Evolutionary conservation across 2,797 vertebrate genomes (phyloP), one percentile per base, ranked within the genome.

Genomic region (Oreochromis grahami): DNA sequence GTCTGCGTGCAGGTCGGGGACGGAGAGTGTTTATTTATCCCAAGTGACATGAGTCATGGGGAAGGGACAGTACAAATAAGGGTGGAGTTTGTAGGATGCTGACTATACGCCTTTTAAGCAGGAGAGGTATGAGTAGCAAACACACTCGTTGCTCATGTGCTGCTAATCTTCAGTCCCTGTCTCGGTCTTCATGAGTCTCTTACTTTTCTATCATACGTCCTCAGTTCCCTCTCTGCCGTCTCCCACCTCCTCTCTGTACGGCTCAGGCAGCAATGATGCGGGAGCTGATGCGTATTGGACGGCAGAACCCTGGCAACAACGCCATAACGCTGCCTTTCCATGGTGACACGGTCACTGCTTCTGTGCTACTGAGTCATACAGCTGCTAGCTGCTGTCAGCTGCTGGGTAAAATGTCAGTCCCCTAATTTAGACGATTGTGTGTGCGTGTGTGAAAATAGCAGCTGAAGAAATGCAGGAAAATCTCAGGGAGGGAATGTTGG

Each of bases 341-440:
- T 79, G 85, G 92, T 82, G 89, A 91, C 91, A 93, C 63, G 84
- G 87, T 77, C 88, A 58, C 89, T 90, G 86, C 85, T 76, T 89
- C 84, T 88, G 89, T 93, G 94, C 72, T 92, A 93, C 93, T 96
- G 95, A 96, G 93, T 96, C 95, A 96, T 83, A 85, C 85, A 81
- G 90, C 89, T 92, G 91, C 89, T 82, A 86, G 93, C 91, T 43
- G 77, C 86, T 77, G 86, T 94, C 89, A 87, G 89, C 86, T 92
- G 88, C 88, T 70, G 85, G 21, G 14, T 87, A 93, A 93, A 92
- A 94, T 90, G 90, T 92, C 93, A 91, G 79, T 82, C 86, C 79
- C 79, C 53, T 48, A 85, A 89, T 90, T 90, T 88, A 86, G 84
- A 76, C 77, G 65, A 81, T 85, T 89, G 88, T 88, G 56, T 86